Base-by-base conservation (phyloP, 2,888 invertebrate species). In the Heliconius sara region DNA sequence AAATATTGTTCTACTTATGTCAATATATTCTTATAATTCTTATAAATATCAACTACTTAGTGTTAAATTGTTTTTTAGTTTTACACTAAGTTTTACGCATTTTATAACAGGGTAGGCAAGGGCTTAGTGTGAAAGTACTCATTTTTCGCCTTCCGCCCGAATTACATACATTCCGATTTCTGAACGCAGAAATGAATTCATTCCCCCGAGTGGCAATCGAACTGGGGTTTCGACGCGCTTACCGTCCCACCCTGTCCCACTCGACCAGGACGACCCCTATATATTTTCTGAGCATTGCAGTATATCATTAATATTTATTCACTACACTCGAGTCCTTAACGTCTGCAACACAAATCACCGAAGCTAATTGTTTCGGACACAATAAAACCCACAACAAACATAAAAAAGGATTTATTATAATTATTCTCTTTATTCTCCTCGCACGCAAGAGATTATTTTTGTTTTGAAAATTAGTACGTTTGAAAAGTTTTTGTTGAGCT, bases 301-400 rank as follows among this genome's bases (percentile, higher is more conserved):
- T 73, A 25, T 39, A 73, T 60, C 60, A 25, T 73, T n/a, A 60
- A 39, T 60, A 73, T 73, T 73, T 60, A 73, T 73, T 60, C 39
- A 73, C 60, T 60, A 57, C 73, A 73, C 73, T 73, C 73, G 57
- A 73, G 73, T 73, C 73, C 60, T 73, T 73, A 39, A 25, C 60
- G 73, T 73, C 60, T 25, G 34, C 27, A 67, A 73, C 73, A 78
- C 73, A 72, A 78, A 78, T 78, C 57, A 78, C 39, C 13, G 34
- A 12, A 27, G 52, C 78, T 78, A 73, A 73, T 78, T 78, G 78
- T 78, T 78, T 78, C 57, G 34, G 57, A 30, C 65, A 73, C n/a
- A 67, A 73, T 66, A 72, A 71, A 34, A 57, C 67, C 65, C 66
- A 73, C 73, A 73, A 60, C 19, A 73, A 60, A 30, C 60, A 73